These are phyloP conservation scores for Drosophila cognata DNA, from an alignment of 2,888 invertebrate genomes.

Conservation along the genomic window DNA sequence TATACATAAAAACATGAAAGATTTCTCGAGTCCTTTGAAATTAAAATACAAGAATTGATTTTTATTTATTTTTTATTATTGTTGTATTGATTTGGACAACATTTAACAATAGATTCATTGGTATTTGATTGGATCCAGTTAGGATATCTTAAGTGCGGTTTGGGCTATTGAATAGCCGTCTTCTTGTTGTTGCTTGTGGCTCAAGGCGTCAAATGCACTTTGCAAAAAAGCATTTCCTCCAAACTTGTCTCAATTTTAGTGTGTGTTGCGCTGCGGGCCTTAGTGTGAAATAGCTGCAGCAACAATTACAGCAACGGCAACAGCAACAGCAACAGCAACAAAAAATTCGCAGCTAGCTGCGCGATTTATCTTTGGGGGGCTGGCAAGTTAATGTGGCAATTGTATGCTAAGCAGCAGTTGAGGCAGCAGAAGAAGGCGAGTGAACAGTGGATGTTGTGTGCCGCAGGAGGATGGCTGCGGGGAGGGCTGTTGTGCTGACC, in stretches of 20 bases:
- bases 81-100: neutral
- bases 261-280: constrained; percentile 65
- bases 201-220: constrained; percentile 82
- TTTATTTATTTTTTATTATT: neutral
- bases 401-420: constrained; percentile 78
- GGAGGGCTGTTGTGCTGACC: neutral
- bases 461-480: neutral
- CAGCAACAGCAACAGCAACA: constrained; percentile 40
- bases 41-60: neutral
- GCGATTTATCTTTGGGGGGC: constrained; percentile 76
- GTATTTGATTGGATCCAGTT: neutral
- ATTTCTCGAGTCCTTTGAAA: neutral
- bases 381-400: constrained; percentile 80
- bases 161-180: neutral
- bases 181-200: constrained; percentile 50
- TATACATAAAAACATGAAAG: neutral
- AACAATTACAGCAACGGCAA: constrained; percentile 20
- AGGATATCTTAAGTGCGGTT: constrained; percentile 16
- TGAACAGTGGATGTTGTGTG: neutral
- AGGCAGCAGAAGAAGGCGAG: constrained; percentile 20
- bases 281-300: constrained; percentile 72
- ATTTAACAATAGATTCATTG: neutral
- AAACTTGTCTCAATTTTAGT: constrained; percentile 78
- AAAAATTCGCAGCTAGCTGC: constrained; percentile 62
- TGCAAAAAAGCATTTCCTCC: constrained; percentile 77